phyloP scores from a whole-genome alignment of 2,797 vertebrate species.

The Hippocampus kuda region DNA sequence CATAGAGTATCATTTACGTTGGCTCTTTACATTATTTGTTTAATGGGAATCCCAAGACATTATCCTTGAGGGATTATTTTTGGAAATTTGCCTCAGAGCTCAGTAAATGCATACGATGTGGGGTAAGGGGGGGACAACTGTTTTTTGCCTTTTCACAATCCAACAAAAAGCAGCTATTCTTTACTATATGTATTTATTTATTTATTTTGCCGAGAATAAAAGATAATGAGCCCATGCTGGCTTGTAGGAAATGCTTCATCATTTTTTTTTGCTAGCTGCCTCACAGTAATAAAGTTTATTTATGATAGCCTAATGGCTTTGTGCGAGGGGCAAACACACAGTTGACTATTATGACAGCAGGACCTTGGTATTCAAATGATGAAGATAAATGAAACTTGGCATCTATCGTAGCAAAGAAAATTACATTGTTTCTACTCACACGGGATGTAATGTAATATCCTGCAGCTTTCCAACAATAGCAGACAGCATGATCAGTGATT shows the following conservation, averaged over 20 bases:
- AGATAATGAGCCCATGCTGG: slow-evolving; percentile 1
- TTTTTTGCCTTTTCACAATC: background rate
- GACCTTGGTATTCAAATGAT: slow-evolving; percentile 7
- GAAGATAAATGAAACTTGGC: slow-evolving; percentile 6
- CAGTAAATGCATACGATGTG: background rate
- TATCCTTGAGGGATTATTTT: background rate
- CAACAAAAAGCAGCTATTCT: background rate
- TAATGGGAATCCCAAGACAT: background rate
- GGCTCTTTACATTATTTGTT: background rate
- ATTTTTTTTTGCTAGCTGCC: slow-evolving; percentile 1
- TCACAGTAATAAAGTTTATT: slow-evolving; percentile 1
- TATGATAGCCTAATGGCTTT: slow-evolving; percentile 2
- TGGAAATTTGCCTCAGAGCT: background rate
- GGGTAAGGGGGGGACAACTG: no score
- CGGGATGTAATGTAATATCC: background rate
- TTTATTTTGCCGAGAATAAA: background rate
- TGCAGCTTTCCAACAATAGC: slow-evolving; percentile 3
- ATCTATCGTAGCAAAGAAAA: slow-evolving; percentile 8
- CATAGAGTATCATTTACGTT: background rate
- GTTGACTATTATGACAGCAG: slow-evolving; percentile 4
- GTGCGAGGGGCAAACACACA: slow-evolving; percentile 5
- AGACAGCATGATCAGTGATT: background rate
- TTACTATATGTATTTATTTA: background rate
- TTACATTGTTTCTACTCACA: slow-evolving; percentile 3
- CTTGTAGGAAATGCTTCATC: slow-evolving; percentile 4